Conservation (phyloP, 2,888 invertebrate genomes). For the Athalia cordata region DNA sequence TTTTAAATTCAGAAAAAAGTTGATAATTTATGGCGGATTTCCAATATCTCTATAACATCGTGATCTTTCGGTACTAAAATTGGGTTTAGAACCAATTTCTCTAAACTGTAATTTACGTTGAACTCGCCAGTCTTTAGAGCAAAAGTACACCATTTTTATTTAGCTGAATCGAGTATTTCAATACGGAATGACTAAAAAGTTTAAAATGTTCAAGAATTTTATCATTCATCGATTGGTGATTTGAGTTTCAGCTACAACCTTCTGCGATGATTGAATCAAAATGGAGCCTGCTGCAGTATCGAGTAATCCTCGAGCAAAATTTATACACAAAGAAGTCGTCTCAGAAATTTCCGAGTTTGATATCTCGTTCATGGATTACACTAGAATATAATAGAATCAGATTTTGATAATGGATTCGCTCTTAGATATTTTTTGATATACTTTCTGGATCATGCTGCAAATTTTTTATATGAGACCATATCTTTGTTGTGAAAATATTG, state of each 20-base stretch:
- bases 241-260: conserved; percentile 66
- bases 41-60: too few relatives aligned
- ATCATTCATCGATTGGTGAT: conserved; percentile 51
- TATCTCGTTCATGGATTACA: conserved; percentile 5
- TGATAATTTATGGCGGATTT: too few relatives aligned
- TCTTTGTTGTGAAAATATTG: conserved; percentile 21
- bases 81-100: too few relatives aligned
- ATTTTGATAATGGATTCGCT: not conserved
- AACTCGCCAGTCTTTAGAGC: too few relatives aligned
- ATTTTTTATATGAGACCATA: conserved; percentile 37
- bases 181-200: conserved; percentile 12
- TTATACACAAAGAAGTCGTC: conserved; percentile 25
- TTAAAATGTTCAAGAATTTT: conserved; percentile 41
- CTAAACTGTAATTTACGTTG: too few relatives aligned
- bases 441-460: conserved; percentile 39
- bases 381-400: not conserved
- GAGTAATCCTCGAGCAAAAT: conserved; percentile 20
- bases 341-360: conserved; percentile 26
- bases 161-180: not conserved
- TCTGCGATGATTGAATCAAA: conserved; percentile 43
- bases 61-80: too few relatives aligned
- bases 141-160: not conserved
- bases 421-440: conserved; percentile 22
- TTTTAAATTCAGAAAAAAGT: too few relatives aligned
- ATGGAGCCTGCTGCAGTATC: conserved; percentile 32